Evolutionary conservation across 2,888 invertebrate species (phyloP).

Genomic region (Trachelus iudaicus): DNA sequence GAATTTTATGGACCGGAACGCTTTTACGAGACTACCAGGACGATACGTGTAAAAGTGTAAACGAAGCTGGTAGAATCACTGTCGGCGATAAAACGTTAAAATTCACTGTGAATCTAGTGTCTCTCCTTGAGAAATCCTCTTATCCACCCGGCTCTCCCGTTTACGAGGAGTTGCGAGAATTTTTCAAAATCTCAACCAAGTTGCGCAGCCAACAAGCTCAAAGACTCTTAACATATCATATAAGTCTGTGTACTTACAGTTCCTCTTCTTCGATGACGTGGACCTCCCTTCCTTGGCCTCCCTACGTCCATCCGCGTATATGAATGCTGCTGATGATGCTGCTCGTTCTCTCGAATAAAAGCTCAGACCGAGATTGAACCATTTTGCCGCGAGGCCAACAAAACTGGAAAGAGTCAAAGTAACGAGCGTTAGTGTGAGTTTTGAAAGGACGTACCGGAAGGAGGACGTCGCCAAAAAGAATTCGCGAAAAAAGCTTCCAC

Average conservation of each 20-base stretch:
- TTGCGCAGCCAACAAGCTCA: neutral
- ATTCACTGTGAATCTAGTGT: neutral
- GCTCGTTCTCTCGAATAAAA: neutral
- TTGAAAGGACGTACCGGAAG: neutral
- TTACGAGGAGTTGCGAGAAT: neutral
- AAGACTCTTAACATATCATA: neutral
- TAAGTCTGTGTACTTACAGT: neutral
- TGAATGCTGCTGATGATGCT: neutral
- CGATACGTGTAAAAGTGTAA: neutral
- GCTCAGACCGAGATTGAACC: neutral
- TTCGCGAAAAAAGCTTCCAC: neutral
- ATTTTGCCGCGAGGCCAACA: neutral
- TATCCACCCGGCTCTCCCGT: neutral
- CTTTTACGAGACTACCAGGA: neutral
- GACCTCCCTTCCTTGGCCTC: too few species aligned
- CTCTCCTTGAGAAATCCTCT: neutral
- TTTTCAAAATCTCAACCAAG: neutral
- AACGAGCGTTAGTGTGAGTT: neutral
- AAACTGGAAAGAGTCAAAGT: neutral
- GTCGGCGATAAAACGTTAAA: neutral
- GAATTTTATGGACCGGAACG: neutral
- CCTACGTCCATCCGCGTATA: neutral
- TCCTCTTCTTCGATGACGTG: neutral
- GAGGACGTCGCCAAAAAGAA: slow-evolving; percentile 6
- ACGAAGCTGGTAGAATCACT: neutral